These are phyloP conservation scores for Saturnia pavonia DNA, from an alignment of 2,888 invertebrate species.

Conservation along the genomic window DNA sequence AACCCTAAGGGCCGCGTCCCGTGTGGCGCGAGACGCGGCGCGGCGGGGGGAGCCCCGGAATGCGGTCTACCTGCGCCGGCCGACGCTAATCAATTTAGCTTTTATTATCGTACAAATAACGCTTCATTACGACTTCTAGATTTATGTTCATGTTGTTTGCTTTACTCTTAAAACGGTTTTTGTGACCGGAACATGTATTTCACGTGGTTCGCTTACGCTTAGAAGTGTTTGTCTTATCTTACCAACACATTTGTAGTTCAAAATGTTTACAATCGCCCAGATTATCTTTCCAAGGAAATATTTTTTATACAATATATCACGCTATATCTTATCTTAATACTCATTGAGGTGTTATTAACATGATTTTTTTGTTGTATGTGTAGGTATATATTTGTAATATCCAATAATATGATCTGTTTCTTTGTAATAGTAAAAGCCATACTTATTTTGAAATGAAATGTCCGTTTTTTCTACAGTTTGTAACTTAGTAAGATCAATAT, in stretches of 20 bases:
- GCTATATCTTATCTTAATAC: background rate
- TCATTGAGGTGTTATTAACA: background rate
- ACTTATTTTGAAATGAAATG: no score
- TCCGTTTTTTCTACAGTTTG: no score
- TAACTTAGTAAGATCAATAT: no score
- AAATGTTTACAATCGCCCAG: background rate
- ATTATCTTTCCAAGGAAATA: conserved; percentile 2
- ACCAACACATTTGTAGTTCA: conserved; percentile 1
- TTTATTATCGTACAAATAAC: conserved; percentile 78
- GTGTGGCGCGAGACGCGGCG: conserved; percentile 34
- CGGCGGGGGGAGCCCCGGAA: conserved; percentile 55
- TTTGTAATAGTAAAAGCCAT: background rate
- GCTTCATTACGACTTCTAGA: conserved; percentile 73
- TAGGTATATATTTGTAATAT: background rate
- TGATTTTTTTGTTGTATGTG: background rate
- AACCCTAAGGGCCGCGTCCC: conserved; percentile 14
- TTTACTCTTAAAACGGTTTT: conserved; percentile 47
- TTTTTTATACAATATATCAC: background rate
- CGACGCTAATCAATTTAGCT: conserved; percentile 80
- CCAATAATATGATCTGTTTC: no score
- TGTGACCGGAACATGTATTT: conserved; percentile 48
- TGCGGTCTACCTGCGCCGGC: conserved; percentile 78
- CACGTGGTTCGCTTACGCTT: conserved; percentile 52
- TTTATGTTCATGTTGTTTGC: conserved; percentile 63
- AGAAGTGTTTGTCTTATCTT: conserved; percentile 29